Base-by-base conservation (phyloP, 2,797 vertebrate species). In the Sardinella longiceps region DNA sequence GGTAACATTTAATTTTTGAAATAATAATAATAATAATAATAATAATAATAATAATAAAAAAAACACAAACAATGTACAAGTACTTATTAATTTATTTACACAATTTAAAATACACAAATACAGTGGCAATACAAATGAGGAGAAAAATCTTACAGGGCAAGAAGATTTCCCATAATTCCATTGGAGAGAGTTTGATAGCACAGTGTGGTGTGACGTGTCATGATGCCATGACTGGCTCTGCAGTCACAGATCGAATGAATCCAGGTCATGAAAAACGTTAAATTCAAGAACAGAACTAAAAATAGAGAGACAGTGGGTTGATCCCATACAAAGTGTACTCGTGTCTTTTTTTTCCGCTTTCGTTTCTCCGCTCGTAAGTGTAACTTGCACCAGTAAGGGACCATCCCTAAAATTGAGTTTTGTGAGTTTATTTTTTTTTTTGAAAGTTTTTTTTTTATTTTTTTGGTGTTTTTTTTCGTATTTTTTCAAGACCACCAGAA, bases 31-130 rank as follows among this genome's bases (percentile, higher is more conserved):
- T n/a, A n/a, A n/a, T n/a, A n/a, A n/a, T n/a, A n/a, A n/a, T n/a
- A n/a, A n/a, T n/a, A n/a, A n/a, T n/a, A n/a, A n/a, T n/a, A n/a
- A n/a, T n/a, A n/a, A n/a, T n/a, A n/a, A n/a, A n/a, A n/a, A n/a
- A 58, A 18, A 37, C 37, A 77, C 33, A 37, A 37, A 2, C 5
- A 50, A 33, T 18, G 80, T 91, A 96, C 95, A 98, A 97, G 96
- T 97, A 94, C 93, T 95, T 95, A 94, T 95, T 96, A 95, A 96
- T 98, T 97, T 98, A 98, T 98, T 98, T 98, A 98, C 97, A 98
- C 91, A 95, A 93, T 94, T 95, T 96, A 94, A 97, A 97, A 96
- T 96, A 96, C 97, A 98, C 95, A 95, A 96, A 96, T 96, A 96
- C 96, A 96, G 94, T 94, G 94, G 94, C 92, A 95, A 95, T 97